Percentiles rank a stretch among this genome's conserved stretches.
phyloP scores from a whole-genome alignment of 2,113 vertebrate genomes.

The Tinamus guttatus region DNA sequence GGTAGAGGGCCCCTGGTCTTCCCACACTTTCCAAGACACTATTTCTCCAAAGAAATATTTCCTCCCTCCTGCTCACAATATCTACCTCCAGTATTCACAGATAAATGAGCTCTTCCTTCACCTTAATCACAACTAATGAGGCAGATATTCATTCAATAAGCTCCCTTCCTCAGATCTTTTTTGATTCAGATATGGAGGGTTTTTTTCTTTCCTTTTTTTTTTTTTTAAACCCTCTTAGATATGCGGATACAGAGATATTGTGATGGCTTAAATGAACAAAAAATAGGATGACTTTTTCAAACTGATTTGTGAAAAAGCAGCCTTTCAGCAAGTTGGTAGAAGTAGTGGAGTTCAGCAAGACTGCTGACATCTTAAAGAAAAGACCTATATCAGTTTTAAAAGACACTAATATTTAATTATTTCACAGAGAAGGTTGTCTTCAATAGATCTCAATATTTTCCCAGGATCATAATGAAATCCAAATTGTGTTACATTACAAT shows the following conservation, averaged over 20 bases:
- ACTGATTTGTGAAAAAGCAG: neutral
- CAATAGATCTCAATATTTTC: too few species aligned
- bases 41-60: neutral
- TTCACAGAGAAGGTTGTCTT: neutral
- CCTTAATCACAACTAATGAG: slow-evolving; percentile 38
- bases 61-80: neutral
- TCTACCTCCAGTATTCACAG: neutral
- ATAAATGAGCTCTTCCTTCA: slow-evolving; percentile 13
- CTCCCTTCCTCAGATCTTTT: neutral
- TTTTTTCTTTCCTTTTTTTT: neutral
- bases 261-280: neutral
- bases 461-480: too few species aligned
- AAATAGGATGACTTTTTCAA: neutral
- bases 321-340: neutral
- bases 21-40: neutral
- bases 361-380: neutral
- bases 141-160: neutral
- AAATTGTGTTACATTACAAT: neutral
- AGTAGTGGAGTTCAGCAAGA: neutral
- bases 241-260: neutral
- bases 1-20: neutral
- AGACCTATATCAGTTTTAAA: too few species aligned
- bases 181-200: neutral
- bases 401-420: neutral
- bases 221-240: neutral